These are phyloP conservation scores for Cynodonichthys magdalenae DNA, from an alignment of 2,797 vertebrate genomes.

Conservation along the genomic window DNA sequence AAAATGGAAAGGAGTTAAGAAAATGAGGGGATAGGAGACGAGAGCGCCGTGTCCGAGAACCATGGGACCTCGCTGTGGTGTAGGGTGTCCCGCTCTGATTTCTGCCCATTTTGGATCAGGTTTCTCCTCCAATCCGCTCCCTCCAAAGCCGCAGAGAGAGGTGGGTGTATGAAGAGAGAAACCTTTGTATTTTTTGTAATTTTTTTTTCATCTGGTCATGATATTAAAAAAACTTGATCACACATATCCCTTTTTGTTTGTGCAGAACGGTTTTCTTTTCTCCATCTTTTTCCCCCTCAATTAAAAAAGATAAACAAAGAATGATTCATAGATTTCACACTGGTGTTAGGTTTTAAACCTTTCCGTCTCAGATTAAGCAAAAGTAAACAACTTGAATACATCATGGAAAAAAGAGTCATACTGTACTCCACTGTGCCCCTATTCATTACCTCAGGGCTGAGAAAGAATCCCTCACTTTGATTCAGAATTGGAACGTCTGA, in stretches of 20 bases:
- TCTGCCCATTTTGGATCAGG: conserved; percentile 88
- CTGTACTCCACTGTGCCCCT: conserved; percentile 75
- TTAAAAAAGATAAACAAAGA: conserved; percentile 81
- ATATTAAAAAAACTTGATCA: conserved; percentile 66
- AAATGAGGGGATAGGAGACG: conserved; percentile 46
- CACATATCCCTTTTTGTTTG: conserved; percentile 62
- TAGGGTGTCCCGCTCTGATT: conserved; percentile 97
- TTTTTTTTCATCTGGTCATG: conserved; percentile 70
- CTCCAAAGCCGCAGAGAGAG: conserved; percentile 75
- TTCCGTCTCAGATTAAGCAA: conserved; percentile 80
- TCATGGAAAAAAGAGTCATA: conserved; percentile 80
- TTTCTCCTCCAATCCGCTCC: conserved; percentile 88
- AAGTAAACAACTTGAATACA: conserved; percentile 79
- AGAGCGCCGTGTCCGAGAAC: conserved; percentile 83
- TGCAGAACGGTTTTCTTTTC: conserved; percentile 66
- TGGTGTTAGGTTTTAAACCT: conserved; percentile 80
- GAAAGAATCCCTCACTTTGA: conserved; percentile 74
- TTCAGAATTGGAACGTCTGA: conserved; percentile 69
- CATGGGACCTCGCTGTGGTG: conserved; percentile 91
- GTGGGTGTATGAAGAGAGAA: conserved; percentile 75
- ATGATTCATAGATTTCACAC: conserved; percentile 81
- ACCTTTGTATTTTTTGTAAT: conserved; percentile 64
- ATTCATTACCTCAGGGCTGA: conserved; percentile 69
- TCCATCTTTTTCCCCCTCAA: conserved; percentile 70
- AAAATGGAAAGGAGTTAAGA: conserved; percentile 69